Evolutionary conservation across 2,113 vertebrate genomes (phyloP), one percentile per base, ranked within the genome.

Genomic region (Meles meles): DNA sequence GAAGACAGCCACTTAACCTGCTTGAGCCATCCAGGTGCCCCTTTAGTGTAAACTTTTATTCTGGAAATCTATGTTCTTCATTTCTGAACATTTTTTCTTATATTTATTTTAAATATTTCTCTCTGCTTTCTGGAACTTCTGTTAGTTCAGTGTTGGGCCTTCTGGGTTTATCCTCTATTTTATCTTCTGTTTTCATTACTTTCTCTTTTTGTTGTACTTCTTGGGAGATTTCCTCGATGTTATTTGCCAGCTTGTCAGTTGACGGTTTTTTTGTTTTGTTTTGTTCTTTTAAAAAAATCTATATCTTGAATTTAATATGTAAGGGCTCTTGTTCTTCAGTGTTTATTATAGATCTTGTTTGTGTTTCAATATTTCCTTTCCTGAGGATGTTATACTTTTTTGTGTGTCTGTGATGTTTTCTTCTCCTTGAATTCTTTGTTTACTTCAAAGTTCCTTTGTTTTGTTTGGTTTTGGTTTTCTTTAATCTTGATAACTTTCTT

Each of bases 261-360:
- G 47, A 81, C 21, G 8, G 31, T 65, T 31, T 63, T 52, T 52
- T 52, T 18, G 52, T 52, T 52, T 52, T 52, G 52, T 52, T 52
- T 52, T 52, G 52, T 52, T 52, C 52, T 52, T 52, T 52, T 17
- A 52, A 52, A 13, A 39, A 85, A 10, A 31, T 27, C 29, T 77
- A 15, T 80, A 12, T 31, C 27, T 67, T 91, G 74, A 47, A 57
- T 87, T 91, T 47, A 96, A 81, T 86, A 87, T 86, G 65, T 37
- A 52, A 81, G 20, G 37, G 15, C 67, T 96, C 8, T 76, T 81
- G 18, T 87, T 91, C 13, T 81, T 91, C 65, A 74, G 39, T 93
- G 79, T 69, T 88, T 83, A 39, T 49, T 89, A 59, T 67, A n/a
- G 10, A 52, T 93, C 49, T 96, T 88, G 37, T 83, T 88, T 96